Evolutionary conservation across 2,113 vertebrate species (phyloP), one percentile per base, ranked within the genome.

Genomic region (Trochalopteron elliotii): DNA sequence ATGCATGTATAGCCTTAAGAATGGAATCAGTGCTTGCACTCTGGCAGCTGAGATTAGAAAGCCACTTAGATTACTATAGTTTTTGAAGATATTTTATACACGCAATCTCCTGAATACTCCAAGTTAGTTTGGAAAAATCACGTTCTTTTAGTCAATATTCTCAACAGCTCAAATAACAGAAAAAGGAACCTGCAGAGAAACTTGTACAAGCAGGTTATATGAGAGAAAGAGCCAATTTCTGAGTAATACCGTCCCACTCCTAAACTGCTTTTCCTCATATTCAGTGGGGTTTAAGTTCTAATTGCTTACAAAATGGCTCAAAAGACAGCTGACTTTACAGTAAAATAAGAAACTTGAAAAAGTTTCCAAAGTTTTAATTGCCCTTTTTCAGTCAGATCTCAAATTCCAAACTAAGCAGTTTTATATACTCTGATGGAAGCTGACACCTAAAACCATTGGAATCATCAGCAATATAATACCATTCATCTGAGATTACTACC

Each of bases 81-180:
- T 80, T 59, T 39, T 61, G 15, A 83, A 78, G 11, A 3, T 30
- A 61, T 39, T 63, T 49, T 30, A 78, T 37, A 35, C 1, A 9
- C 0, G 3, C 23, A 23, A 5, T 3, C 12, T 13, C 4, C 20
- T 14, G 8, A 60, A 85, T 37, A 40, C 11, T 39, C 9, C 24
- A 68, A 61, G 56, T 14, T 47, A 42, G 12, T 45, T 24, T 60
- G 22, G 5, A 71, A 77, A 81, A 84, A 20, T 10, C 33, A 50
- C 2, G 1, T 11, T 80, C 13, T 93, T 78, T 18, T 67, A 42
- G 63, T 89, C 33, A 67, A 5, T 33, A 60, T 39, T 70, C n/a
- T 68, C 40, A 84, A 57, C 10, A 69, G 39, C 17, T 76, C 61
- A 91, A 70, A 44, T 21, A 80, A 70, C 12, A 60, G 28, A 30